Evolutionary conservation across 2,888 invertebrate genomes (phyloP).

Genomic region (Leistus spinibarbis): DNA sequence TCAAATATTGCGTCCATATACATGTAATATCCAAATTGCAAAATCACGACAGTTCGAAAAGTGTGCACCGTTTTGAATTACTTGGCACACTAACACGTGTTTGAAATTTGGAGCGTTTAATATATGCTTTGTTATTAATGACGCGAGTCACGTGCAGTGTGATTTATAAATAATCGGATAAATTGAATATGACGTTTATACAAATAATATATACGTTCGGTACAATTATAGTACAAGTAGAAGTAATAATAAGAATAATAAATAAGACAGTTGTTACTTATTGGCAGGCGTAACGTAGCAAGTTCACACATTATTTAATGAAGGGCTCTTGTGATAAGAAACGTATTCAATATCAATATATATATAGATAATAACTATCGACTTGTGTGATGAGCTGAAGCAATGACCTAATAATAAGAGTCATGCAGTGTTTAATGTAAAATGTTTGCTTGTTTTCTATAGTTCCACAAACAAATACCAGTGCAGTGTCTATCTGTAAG

Average conservation of each 20-base stretch:
- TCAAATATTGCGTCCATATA: too few relatives aligned
- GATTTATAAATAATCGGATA: background rate
- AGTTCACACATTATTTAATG: slow-evolving; percentile 36
- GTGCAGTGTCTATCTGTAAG: slow-evolving; percentile 38
- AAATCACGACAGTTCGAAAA: too few relatives aligned
- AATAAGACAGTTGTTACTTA: slow-evolving; percentile 30
- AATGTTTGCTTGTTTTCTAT: slow-evolving; percentile 36
- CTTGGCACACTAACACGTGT: too few relatives aligned
- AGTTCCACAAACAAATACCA: slow-evolving; percentile 35
- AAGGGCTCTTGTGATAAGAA: slow-evolving; percentile 25
- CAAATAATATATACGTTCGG: slow-evolving; percentile 17
- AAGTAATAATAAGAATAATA: slow-evolving; percentile 12
- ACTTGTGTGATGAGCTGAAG: slow-evolving; percentile 39
- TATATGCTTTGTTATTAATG: too few relatives aligned
- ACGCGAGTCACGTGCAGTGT: too few relatives aligned
- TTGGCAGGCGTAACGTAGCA: slow-evolving; percentile 27
- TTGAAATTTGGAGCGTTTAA: too few relatives aligned
- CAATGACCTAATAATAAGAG: slow-evolving; percentile 39
- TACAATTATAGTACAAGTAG: slow-evolving; percentile 21
- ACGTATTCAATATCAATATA: slow-evolving; percentile 33
- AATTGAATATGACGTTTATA: slow-evolving; percentile 25
- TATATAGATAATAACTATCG: slow-evolving; percentile 31
- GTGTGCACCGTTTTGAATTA: too few relatives aligned
- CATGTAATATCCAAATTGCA: too few relatives aligned
- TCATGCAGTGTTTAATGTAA: slow-evolving; percentile 40